Evolutionary conservation across 1,140 invertebrate genomes (phyloP).

Genomic region (Drosophila ficusphila): DNA sequence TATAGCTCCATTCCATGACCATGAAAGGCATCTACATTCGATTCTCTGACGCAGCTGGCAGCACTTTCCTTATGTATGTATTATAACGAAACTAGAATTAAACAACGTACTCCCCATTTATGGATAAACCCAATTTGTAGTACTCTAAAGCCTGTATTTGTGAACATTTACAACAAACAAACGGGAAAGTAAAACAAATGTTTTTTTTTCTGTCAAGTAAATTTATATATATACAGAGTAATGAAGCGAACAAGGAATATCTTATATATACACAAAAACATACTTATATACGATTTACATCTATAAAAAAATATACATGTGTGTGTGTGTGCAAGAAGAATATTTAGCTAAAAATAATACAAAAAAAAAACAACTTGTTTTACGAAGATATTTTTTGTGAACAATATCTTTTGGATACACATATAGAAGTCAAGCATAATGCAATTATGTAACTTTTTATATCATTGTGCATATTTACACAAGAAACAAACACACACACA

Average conservation of each 20-base stretch:
- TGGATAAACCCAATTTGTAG: slow-evolving; percentile 15
- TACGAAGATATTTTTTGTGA: slow-evolving; percentile 15
- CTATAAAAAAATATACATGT: slow-evolving; percentile 32
- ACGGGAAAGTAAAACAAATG: slow-evolving; percentile 11
- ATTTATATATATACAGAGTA: slow-evolving; percentile 8
- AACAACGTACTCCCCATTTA: neutral
- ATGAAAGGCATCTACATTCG: neutral
- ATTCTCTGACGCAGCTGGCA: slow-evolving; percentile 34
- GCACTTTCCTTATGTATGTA: slow-evolving; percentile 61
- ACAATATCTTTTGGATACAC: slow-evolving; percentile 40
- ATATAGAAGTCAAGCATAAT: slow-evolving; percentile 32
- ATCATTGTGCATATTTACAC: slow-evolving; percentile 41
- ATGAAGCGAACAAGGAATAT: slow-evolving; percentile 28
- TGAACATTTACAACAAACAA: slow-evolving; percentile 31
- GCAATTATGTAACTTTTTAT: slow-evolving; percentile 52
- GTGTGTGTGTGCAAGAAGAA: slow-evolving; percentile 7
- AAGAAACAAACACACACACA: slow-evolving; percentile 2
- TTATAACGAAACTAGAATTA: slow-evolving; percentile 18
- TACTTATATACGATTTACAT: slow-evolving; percentile 64
- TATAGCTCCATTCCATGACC: neutral
- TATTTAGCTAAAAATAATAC: slow-evolving; percentile 12
- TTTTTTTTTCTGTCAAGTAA: slow-evolving; percentile 26
- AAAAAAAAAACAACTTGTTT: slow-evolving; percentile 9
- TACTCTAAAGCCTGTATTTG: slow-evolving; percentile 33
- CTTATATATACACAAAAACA: slow-evolving; percentile 31